These are phyloP conservation scores for Mesopsocus fuscifrons DNA, from an alignment of 2,888 invertebrate species.

Conservation along the genomic window DNA sequence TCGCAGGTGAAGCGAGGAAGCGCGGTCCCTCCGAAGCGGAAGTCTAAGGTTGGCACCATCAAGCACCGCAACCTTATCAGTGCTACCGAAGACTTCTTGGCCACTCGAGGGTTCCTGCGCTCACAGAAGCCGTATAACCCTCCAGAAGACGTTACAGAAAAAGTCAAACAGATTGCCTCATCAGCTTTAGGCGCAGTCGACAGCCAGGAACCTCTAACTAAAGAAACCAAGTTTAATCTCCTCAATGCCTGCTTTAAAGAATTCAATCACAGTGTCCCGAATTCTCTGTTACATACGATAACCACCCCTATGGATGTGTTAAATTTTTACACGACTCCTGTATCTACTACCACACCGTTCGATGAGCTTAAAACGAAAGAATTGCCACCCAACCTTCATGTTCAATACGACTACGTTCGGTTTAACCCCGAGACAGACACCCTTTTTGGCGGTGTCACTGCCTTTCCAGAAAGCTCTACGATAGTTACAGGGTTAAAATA, in stretches of 20 bases:
- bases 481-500: conserved; percentile 66
- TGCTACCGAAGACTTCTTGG: conserved; percentile 18
- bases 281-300: conserved; percentile 57
- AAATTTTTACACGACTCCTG: conserved; percentile 50
- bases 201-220: conserved; percentile 24
- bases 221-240: conserved; percentile 39
- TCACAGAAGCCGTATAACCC: conserved; percentile 56
- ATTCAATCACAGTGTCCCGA: conserved; percentile 62
- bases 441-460: conserved; percentile 54
- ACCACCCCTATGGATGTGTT: conserved; percentile 46
- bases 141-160: conserved; percentile 38
- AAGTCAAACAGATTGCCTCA: conserved; percentile 38
- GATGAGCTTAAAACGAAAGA: conserved; percentile 46
- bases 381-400: conserved; percentile 71
- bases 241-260: conserved; percentile 47
- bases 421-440: conserved; percentile 68
- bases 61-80: conserved; percentile 34
- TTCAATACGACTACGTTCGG: conserved; percentile 59
- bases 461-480: conserved; percentile 70
- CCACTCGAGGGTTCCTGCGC: conserved; percentile 39
- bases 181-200: conserved; percentile 28
- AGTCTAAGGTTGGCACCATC: conserved; percentile 27
- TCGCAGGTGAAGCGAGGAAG: neutral
- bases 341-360: conserved; percentile 48
- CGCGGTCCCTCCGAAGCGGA: conserved; percentile 22